Evolutionary conservation across 2,113 vertebrate genomes (phyloP).

Genomic region (Cinclus mexicanus): DNA sequence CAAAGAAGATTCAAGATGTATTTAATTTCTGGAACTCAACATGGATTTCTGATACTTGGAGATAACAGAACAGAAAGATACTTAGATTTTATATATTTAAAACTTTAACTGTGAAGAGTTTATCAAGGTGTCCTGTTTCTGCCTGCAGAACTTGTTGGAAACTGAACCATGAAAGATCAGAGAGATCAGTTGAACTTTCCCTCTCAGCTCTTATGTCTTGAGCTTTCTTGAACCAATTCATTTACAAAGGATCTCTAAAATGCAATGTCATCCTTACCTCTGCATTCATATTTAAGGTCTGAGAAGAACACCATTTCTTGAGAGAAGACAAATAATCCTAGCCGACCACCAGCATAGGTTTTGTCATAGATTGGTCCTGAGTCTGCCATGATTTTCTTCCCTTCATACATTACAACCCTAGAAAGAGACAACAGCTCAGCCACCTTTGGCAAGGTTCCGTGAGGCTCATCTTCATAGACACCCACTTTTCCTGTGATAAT

Average conservation of each 20-base stretch:
- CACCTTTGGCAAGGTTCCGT: neutral
- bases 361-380: slow-evolving; percentile 95
- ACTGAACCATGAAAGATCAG: neutral
- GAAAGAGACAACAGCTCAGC: neutral
- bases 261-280: slow-evolving; percentile 80
- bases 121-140: neutral
- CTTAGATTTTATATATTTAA: neutral
- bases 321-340: slow-evolving; percentile 97
- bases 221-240: neutral
- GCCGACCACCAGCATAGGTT: slow-evolving; percentile 93
- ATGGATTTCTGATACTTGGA: neutral
- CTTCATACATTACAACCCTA: slow-evolving; percentile 98
- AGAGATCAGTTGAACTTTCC: neutral
- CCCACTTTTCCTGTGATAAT: neutral
- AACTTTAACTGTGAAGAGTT: neutral
- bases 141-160: neutral
- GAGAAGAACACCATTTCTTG: slow-evolving; percentile 99
- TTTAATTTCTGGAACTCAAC: neutral
- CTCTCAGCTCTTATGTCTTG: neutral
- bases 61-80: neutral
- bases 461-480: neutral
- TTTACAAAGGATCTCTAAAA: neutral
- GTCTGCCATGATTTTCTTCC: slow-evolving; percentile 98
- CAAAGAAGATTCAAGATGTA: neutral
- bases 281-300: slow-evolving; percentile 97